Base-by-base conservation (phyloP, 1,140 invertebrate genomes). In the Dendroctonus ponderosae region DNA sequence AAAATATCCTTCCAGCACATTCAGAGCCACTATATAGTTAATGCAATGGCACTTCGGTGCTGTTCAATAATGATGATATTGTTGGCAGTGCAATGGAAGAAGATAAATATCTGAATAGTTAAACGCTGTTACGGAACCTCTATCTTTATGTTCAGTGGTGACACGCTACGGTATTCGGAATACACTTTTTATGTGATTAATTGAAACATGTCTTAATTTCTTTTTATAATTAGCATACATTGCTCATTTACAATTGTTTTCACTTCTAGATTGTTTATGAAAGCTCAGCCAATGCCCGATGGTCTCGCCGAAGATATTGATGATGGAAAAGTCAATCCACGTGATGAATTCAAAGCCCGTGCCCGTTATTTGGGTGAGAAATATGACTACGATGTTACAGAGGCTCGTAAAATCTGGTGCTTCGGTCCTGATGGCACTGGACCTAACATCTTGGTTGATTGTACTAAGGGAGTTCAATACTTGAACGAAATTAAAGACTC, bases 361-460 rank as follows among this genome's bases (percentile, higher is more conserved):
- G 96, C 93, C 53, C 90, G 94, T 81, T 94, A 94, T 77, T 83
- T 99, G 64, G 86, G 85, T 68, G 97, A 99, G 65, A 97, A 97
- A 72, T 99, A 96, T 82, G 93, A 96, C 60, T 98, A 96, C 77
- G 98, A 99, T 83, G 86, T 97, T 11, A 97, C 93, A 44, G 98
- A 99, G 82, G 96, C 94, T 40, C 90, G 97, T 83, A 99, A 99
- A 84, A 99, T 99, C 84, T 99, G 98, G 98, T 95, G 94, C 81
- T 99, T 99, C 82, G 98, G 98, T 66, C 98, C 98, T 72, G 98
- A 99, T 77, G 94, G 94, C 62, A 98, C 93, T 74, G 98, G 98
- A 53, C 96, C 98, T 69, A 99, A 99, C 82, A 86, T 99, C 71
- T 80, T 99, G 62, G 87, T 99, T 46, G 98, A 99, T 85, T 97